Evolutionary conservation across 2,888 invertebrate species (phyloP).

Genomic region (Chironomus tentans): DNA sequence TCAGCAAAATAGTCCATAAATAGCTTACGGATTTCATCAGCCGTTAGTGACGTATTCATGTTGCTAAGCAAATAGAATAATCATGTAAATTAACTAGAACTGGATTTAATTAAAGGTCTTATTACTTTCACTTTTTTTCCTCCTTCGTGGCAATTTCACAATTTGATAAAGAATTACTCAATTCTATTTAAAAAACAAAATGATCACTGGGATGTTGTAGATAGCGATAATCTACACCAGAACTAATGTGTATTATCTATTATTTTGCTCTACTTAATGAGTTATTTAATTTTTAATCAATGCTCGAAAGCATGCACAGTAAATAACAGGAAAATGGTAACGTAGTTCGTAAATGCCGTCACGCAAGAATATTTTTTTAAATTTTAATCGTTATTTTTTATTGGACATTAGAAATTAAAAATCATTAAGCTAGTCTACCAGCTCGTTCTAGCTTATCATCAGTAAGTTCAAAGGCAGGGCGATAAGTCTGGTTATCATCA

Average conservation of each 20-base stretch:
- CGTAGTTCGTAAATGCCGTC: too few relatives aligned
- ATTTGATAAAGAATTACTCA: background rate
- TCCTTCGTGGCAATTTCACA: background rate
- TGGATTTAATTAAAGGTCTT: background rate
- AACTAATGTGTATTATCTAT: background rate
- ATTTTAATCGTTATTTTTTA: too few relatives aligned
- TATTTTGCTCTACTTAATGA: background rate
- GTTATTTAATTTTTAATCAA: background rate
- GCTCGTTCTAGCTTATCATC: conserved; percentile 37
- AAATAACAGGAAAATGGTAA: too few relatives aligned
- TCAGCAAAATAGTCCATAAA: conserved; percentile 87
- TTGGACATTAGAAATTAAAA: background rate
- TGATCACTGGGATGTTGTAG: background rate
- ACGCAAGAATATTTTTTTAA: too few relatives aligned
- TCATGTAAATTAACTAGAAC: too few relatives aligned
- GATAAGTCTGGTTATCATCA: conserved; percentile 41
- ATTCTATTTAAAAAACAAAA: background rate
- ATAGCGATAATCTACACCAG: background rate
- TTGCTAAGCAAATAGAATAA: background rate
- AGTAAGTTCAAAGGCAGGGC: conserved; percentile 58
- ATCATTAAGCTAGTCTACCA: conserved; percentile 33
- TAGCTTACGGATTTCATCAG: conserved; percentile 70
- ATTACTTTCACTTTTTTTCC: background rate
- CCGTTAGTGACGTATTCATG: conserved; percentile 43
- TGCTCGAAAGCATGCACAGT: too few relatives aligned